Evolutionary conservation across 35 echinoderm and acorn worm genomes (phyloP).

Genomic region (Strongylocentrotus purpuratus): DNA sequence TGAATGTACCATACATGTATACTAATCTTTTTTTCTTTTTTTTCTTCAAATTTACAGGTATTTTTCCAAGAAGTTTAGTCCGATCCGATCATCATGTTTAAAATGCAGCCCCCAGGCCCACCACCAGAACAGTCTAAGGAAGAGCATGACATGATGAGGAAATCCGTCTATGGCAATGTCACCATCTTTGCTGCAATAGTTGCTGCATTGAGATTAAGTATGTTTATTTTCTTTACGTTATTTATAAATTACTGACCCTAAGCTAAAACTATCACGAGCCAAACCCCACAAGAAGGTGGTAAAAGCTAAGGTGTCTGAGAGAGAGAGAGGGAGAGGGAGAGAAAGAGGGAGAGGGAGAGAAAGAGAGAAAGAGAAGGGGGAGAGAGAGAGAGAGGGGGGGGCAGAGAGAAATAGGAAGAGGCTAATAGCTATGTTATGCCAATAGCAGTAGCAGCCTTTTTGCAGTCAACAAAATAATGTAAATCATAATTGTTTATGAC

Average conservation of each 20-base stretch:
- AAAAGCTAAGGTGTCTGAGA: too few relatives aligned
- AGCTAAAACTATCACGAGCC: not conserved
- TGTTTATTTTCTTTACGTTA: not conserved
- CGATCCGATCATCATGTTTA: not conserved
- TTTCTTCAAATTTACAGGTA: not conserved
- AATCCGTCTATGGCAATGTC: conserved; percentile 20
- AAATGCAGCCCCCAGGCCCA: not conserved
- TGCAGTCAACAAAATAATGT: too few relatives aligned
- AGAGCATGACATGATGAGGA: conserved; percentile 24
- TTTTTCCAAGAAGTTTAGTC: not conserved
- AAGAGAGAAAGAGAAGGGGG: too few relatives aligned
- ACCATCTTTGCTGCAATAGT: conserved; percentile 18
- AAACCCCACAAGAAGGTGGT: not conserved
- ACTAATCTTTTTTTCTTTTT: too few relatives aligned
- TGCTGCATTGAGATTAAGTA: conserved; percentile 35
- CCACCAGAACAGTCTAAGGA: conserved; percentile 37
- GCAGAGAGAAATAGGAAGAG: too few relatives aligned
- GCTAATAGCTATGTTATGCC: too few relatives aligned
- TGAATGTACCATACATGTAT: too few relatives aligned
- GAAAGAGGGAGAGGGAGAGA: too few relatives aligned
- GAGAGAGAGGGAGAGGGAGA: too few relatives aligned
- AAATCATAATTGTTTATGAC: too few relatives aligned
- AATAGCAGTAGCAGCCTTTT: too few relatives aligned
- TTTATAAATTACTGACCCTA: not conserved
- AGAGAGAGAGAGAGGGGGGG: too few relatives aligned